A percentile compares a stretch with the other conserved stretches of the same genome.
Conservation (phyloP, 2,888 invertebrate species). For the Periphyllus acericola region DNA sequence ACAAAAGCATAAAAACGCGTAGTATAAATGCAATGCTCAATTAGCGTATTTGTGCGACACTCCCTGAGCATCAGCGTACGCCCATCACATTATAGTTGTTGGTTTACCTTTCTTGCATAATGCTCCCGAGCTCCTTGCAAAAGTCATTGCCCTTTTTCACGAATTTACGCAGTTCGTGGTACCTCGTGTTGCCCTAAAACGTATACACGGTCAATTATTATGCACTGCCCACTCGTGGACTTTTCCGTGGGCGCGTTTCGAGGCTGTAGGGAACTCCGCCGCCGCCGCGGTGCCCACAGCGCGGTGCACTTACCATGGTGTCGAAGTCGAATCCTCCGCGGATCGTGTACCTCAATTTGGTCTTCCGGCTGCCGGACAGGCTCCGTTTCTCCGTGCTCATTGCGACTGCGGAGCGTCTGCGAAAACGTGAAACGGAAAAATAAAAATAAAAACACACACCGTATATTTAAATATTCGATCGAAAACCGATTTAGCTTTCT, state of each 20-base stretch:
- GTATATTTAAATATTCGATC: not conserved
- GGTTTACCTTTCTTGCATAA: constrained; percentile 89
- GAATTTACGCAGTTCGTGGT: constrained; percentile 90
- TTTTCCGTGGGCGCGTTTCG: not conserved
- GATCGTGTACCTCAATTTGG: constrained; percentile 41
- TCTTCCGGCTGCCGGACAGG: constrained; percentile 35
- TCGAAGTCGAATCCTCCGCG: constrained; percentile 56
- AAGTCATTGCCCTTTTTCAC: constrained; percentile 95
- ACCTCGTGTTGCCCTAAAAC: constrained; percentile 89
- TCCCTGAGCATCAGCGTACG: no score
- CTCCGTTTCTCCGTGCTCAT: constrained; percentile 45
- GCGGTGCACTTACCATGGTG: constrained; percentile 31
- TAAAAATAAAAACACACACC: no score
- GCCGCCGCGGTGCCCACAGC: not conserved
- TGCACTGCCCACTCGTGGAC: not conserved
- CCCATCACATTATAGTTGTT: no score
- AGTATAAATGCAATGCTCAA: no score
- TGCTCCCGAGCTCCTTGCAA: constrained; percentile 88
- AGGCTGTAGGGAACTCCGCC: not conserved
- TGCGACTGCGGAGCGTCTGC: not conserved
- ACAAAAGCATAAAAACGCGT: no score
- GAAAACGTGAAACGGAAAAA: not conserved
- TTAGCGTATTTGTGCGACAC: no score
- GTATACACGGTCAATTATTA: constrained; percentile 63
- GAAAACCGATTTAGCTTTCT: constrained; percentile 9